Conservation (phyloP, 2,888 invertebrate genomes). For the Linyphia triangularis region DNA sequence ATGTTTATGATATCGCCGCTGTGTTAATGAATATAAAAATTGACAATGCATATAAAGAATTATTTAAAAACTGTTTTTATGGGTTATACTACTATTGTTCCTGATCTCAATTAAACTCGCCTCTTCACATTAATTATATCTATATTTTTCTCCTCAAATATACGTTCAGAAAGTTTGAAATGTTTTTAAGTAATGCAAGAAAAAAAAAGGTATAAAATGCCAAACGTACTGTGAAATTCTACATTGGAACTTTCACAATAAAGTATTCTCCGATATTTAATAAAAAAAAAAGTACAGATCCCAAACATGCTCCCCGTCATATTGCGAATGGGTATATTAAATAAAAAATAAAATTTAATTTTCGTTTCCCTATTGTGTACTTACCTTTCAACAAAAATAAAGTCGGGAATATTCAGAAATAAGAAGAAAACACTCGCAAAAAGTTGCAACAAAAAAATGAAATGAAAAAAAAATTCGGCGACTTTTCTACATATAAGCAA, state of each 20-base stretch:
- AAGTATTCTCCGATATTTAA: too few relatives aligned
- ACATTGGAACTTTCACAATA: neutral
- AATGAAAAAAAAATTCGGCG: slow-evolving; percentile 13
- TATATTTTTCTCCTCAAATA: neutral
- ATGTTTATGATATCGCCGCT: too few relatives aligned
- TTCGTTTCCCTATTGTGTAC: slow-evolving; percentile 27
- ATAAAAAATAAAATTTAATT: slow-evolving; percentile 45
- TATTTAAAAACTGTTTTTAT: too few relatives aligned
- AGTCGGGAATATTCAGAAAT: neutral
- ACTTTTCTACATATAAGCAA: slow-evolving; percentile 9
- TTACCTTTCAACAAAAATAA: slow-evolving; percentile 24
- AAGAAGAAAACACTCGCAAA: neutral
- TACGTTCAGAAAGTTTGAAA: too few relatives aligned
- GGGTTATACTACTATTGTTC: too few relatives aligned
- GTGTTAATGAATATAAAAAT: too few relatives aligned
- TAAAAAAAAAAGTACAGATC: too few relatives aligned
- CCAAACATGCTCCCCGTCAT: too few relatives aligned
- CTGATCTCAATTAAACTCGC: too few relatives aligned
- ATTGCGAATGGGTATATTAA: too few relatives aligned
- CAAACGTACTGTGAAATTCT: neutral
- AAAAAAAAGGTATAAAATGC: neutral
- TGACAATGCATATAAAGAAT: too few relatives aligned
- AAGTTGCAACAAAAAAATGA: slow-evolving; percentile 15
- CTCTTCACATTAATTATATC: too few relatives aligned
- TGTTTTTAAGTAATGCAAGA: neutral